Percentiles rank a stretch among this genome's conserved stretches.
These are phyloP conservation scores for Eupithecia exiguata DNA, from an alignment of 2,888 invertebrate species.

Conservation along the genomic window DNA sequence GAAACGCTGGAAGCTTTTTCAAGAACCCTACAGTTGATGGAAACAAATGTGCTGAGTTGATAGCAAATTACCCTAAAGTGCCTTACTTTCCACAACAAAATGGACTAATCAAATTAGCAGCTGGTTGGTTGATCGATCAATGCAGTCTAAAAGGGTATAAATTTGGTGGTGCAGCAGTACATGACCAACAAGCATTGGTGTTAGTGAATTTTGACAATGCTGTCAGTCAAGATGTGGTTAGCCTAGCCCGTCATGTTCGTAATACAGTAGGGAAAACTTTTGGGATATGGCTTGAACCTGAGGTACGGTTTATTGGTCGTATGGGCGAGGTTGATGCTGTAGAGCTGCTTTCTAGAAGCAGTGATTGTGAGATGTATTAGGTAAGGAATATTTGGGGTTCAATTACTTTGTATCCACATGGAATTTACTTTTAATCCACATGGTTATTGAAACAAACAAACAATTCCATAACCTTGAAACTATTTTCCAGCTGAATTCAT, in stretches of 20 bases:
- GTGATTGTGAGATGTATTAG: not conserved
- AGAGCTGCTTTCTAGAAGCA: not conserved
- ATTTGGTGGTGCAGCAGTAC: conserved; percentile 34
- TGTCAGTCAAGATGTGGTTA: conserved; percentile 30
- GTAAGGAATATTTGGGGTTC: conserved; percentile 5
- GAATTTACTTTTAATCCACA: too few relatives aligned
- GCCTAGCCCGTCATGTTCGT: conserved; percentile 32
- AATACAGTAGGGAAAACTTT: conserved; percentile 25
- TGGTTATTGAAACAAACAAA: not conserved
- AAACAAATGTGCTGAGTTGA: conserved; percentile 21
- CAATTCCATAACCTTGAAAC: not conserved
- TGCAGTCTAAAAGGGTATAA: conserved; percentile 35
- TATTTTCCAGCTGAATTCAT: not conserved
- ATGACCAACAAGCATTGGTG: conserved; percentile 38
- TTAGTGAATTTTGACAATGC: conserved; percentile 35
- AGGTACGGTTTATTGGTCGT: conserved; percentile 35
- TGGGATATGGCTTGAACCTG: conserved; percentile 35
- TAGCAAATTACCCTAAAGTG: conserved; percentile 20
- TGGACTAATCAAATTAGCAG: conserved; percentile 34
- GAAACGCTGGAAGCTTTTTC: conserved; percentile 41
- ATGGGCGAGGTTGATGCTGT: conserved; percentile 22
- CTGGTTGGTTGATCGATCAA: conserved; percentile 40
- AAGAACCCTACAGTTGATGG: conserved; percentile 33
- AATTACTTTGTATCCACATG: too few relatives aligned
- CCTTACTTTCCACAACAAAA: conserved; percentile 27